These are phyloP conservation scores for Poliocrania exsul DNA, from an alignment of 2,797 vertebrate genomes.

Conservation along the genomic window DNA sequence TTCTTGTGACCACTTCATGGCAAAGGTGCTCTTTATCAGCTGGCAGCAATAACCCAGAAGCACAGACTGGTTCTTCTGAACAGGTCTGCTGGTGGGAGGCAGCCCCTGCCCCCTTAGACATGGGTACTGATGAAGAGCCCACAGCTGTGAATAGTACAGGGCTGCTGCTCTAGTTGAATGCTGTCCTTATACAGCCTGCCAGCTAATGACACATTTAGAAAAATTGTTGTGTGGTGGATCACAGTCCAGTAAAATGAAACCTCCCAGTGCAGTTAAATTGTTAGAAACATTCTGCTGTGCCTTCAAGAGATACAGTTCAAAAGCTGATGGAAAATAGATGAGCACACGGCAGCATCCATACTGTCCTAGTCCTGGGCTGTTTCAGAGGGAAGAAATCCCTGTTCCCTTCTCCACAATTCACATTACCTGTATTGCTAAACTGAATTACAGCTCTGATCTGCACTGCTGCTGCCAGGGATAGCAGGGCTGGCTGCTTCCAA, in stretches of 20 bases:
- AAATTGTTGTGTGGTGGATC: neutral
- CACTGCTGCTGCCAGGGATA: neutral
- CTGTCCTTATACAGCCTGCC: neutral
- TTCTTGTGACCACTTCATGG: neutral
- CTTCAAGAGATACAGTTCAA: neutral
- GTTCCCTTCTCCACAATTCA: neutral
- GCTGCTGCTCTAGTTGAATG: neutral
- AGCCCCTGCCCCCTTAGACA: neutral
- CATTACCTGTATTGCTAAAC: neutral
- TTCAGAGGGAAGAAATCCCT: neutral
- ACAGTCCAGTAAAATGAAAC: neutral
- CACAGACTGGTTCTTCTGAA: neutral
- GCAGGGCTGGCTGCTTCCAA: neutral
- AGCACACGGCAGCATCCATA: neutral
- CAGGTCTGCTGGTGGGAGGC: neutral
- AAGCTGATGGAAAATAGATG: neutral
- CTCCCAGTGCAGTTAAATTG: neutral
- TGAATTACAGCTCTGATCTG: neutral
- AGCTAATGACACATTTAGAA: neutral
- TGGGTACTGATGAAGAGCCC: neutral
- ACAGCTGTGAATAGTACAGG: neutral
- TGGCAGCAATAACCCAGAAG: neutral
- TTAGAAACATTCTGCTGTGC: neutral
- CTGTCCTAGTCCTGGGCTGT: neutral
- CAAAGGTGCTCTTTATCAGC: neutral